Conservation (phyloP, 2,113 vertebrate genomes). For the Pipa parva region DNA sequence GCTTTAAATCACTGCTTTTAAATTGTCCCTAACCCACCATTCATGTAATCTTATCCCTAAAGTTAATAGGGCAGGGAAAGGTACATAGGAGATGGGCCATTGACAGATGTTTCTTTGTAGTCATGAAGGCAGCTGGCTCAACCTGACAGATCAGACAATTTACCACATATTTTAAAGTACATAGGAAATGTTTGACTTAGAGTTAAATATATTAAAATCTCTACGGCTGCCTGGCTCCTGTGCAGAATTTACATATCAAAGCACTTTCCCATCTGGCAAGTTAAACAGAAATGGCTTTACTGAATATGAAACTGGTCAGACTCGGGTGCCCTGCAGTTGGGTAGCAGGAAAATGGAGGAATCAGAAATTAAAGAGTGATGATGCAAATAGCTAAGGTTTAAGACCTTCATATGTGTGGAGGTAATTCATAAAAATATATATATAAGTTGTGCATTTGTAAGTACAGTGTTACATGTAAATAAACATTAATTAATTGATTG, state of each 20-base stretch:
- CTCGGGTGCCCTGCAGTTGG: not conserved
- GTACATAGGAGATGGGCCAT: not conserved
- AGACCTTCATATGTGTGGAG: not conserved
- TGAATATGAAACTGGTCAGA: not conserved
- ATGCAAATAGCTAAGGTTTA: not conserved
- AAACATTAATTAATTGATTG: no score
- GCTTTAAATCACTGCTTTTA: no score
- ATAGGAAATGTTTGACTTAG: not conserved
- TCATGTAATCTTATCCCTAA: no score
- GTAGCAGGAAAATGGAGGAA: not conserved
- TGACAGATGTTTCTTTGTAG: not conserved
- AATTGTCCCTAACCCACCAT: no score
- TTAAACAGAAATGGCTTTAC: not conserved
- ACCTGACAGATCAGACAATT: not conserved
- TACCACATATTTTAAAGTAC: not conserved
- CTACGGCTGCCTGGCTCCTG: not conserved
- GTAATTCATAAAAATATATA: no score
- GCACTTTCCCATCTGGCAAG: not conserved
- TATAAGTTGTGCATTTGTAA: no score
- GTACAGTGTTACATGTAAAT: no score
- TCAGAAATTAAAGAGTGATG: not conserved
- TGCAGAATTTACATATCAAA: conserved; percentile 1
- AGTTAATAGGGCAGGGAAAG: conserved; percentile 16
- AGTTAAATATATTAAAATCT: not conserved
- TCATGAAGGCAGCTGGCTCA: not conserved